These are phyloP conservation scores for Drosophila biarmipes DNA, from an alignment of 1,140 invertebrate species.

Conservation along the genomic window DNA sequence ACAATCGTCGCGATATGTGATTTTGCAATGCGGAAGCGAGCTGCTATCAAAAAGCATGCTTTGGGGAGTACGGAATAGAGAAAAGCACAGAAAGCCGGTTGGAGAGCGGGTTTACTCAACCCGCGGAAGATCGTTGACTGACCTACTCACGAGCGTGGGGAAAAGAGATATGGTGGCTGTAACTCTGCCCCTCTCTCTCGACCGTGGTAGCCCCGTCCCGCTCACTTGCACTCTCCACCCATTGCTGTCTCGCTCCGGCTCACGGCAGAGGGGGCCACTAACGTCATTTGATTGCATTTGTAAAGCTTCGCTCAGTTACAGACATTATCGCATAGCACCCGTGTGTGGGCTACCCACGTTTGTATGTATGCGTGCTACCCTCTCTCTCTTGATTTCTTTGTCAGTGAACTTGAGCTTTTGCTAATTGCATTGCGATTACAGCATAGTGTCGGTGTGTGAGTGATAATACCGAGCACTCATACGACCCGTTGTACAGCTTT, in stretches of 20 bases:
- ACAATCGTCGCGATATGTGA: slow-evolving; percentile 31
- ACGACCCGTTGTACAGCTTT: slow-evolving; percentile 49
- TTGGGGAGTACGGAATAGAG: slow-evolving; percentile 13
- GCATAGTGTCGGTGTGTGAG: slow-evolving; percentile 61
- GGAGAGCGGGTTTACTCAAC: slow-evolving; percentile 58
- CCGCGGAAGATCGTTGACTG: slow-evolving; percentile 74
- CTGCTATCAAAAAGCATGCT: slow-evolving; percentile 16
- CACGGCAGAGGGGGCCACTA: slow-evolving; percentile 39
- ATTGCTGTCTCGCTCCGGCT: slow-evolving; percentile 7
- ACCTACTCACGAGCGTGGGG: slow-evolving; percentile 60
- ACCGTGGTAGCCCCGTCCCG: slow-evolving; percentile 1
- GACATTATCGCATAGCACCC: slow-evolving; percentile 66
- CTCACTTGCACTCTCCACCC: slow-evolving; percentile 13
- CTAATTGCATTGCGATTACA: slow-evolving; percentile 83
- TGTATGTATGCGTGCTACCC: not conserved
- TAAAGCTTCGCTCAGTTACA: slow-evolving; percentile 74
- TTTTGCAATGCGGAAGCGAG: slow-evolving; percentile 71
- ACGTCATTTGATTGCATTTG: slow-evolving; percentile 82
- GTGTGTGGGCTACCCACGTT: slow-evolving; percentile 12
- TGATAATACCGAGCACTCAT: slow-evolving; percentile 73
- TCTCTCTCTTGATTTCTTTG: slow-evolving; percentile 71
- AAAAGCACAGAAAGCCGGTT: slow-evolving; percentile 70
- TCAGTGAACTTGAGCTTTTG: slow-evolving; percentile 82
- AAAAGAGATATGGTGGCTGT: slow-evolving; percentile 14
- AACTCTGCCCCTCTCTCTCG: slow-evolving; percentile 20